Conservation (phyloP, 2,888 invertebrate species). For the Rutpela maculata region DNA sequence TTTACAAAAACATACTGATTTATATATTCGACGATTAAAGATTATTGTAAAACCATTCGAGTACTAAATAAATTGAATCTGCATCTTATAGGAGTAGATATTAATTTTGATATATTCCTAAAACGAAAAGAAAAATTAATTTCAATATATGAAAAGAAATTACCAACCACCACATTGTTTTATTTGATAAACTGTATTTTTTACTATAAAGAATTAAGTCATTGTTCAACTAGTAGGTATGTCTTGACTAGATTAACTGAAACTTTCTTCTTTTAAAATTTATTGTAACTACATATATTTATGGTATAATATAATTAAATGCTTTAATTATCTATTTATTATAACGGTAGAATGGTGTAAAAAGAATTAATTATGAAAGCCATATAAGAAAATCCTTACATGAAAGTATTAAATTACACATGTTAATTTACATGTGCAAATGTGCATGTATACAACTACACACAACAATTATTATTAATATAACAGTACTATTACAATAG, state of each 20-base stretch:
- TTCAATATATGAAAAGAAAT: too few species aligned
- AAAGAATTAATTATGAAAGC: slow-evolving; percentile 5
- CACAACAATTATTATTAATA: too few species aligned
- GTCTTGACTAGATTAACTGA: not conserved
- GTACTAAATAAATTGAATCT: too few species aligned
- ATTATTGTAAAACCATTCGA: too few species aligned
- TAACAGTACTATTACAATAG: too few species aligned
- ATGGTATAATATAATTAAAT: too few species aligned
- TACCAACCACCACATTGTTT: not conserved
- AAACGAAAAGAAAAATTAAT: too few species aligned
- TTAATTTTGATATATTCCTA: too few species aligned
- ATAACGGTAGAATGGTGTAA: slow-evolving; percentile 7
- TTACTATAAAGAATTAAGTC: not conserved
- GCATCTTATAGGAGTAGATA: too few species aligned
- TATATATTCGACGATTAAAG: too few species aligned
- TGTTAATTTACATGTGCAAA: not conserved
- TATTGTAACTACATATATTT: not conserved
- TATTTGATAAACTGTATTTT: not conserved
- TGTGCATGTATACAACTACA: not conserved
- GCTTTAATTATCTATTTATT: not conserved
- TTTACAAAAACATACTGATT: too few species aligned
- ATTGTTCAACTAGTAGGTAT: too few species aligned
- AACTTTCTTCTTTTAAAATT: not conserved
- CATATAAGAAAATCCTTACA: slow-evolving; percentile 4
- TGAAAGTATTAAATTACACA: not conserved